phyloP scores from a whole-genome alignment of 2,113 vertebrate genomes.

The Notarius lentiginosus region DNA sequence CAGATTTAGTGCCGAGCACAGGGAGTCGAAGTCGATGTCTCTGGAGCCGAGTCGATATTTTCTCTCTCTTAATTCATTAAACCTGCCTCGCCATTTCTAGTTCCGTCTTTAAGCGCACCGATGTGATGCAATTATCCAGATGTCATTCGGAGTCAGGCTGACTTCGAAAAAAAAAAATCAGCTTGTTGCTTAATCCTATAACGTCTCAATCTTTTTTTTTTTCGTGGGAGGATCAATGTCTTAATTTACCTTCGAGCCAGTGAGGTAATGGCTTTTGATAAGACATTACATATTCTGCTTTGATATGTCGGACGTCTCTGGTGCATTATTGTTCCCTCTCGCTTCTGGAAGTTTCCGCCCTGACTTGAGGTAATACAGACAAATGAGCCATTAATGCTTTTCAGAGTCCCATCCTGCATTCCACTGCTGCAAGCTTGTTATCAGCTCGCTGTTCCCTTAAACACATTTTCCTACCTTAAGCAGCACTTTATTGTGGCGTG shows the following conservation, averaged over 20 bases:
- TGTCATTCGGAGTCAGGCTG: slow-evolving; percentile 37
- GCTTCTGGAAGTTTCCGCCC: slow-evolving; percentile 63
- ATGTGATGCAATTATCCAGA: slow-evolving; percentile 32
- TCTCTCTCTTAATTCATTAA: slow-evolving; percentile 45
- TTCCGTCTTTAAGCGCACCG: slow-evolving; percentile 5
- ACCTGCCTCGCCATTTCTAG: slow-evolving; percentile 13
- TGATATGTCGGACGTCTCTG: not conserved
- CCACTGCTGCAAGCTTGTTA: slow-evolving; percentile 66
- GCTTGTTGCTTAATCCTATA: slow-evolving; percentile 32
- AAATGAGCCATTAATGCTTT: slow-evolving; percentile 75
- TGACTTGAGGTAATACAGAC: slow-evolving; percentile 68
- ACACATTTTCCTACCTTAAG: slow-evolving; percentile 73
- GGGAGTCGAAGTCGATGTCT: slow-evolving; percentile 26
- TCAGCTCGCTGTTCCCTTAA: slow-evolving; percentile 67
- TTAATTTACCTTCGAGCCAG: slow-evolving; percentile 21
- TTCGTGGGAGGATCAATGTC: slow-evolving; percentile 2
- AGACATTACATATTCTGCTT: slow-evolving; percentile 37
- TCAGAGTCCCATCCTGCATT: slow-evolving; percentile 68
- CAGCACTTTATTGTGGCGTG: slow-evolving; percentile 81
- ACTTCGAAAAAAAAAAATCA: slow-evolving; percentile 8
- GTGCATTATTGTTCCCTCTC: slow-evolving; percentile 66
- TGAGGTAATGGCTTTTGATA: slow-evolving; percentile 49
- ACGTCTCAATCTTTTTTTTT: not conserved
- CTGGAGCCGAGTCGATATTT: slow-evolving; percentile 22
- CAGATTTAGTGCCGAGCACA: slow-evolving; percentile 11